Evolutionary conservation across 2,888 invertebrate species (phyloP).

Genomic region (Aporophyla lueneburgensis): DNA sequence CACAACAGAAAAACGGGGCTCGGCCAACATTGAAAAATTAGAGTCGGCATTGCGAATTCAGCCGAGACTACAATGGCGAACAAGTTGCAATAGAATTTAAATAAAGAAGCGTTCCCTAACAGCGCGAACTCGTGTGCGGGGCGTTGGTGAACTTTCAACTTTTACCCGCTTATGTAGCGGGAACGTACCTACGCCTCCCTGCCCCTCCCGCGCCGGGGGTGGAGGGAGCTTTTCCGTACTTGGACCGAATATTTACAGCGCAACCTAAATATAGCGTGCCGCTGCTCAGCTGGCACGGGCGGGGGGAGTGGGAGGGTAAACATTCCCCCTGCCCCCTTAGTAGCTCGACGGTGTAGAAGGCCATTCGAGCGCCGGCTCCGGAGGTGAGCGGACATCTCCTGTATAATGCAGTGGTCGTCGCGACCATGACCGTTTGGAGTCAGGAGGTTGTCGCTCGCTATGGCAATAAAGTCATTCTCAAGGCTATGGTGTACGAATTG

Average conservation of each 20-base stretch:
- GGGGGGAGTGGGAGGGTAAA: slow-evolving; percentile 85
- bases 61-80: slow-evolving; percentile 86
- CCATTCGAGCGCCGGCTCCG: slow-evolving; percentile 84
- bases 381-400: slow-evolving; percentile 84
- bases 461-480: slow-evolving; percentile 81
- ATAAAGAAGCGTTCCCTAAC: slow-evolving; percentile 89
- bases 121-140: slow-evolving; percentile 85
- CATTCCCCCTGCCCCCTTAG: slow-evolving; percentile 77
- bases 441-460: slow-evolving; percentile 81
- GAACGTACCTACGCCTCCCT: slow-evolving; percentile 71
- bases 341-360: slow-evolving; percentile 76
- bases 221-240: slow-evolving; percentile 85
- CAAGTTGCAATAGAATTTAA: slow-evolving; percentile 91
- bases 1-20: slow-evolving; percentile 72
- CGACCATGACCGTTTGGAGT: slow-evolving; percentile 85
- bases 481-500: slow-evolving; percentile 79
- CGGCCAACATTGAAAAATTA: slow-evolving; percentile 84
- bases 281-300: slow-evolving; percentile 89
- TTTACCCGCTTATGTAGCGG: slow-evolving; percentile 86
- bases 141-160: slow-evolving; percentile 90
- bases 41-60: slow-evolving; percentile 84
- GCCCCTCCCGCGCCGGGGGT: slow-evolving; percentile 66
- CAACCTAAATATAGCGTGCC: slow-evolving; percentile 91
- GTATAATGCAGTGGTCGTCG: slow-evolving; percentile 76
- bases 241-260: slow-evolving; percentile 90